These are phyloP conservation scores for Caenorhabditis macrosperma DNA, from an alignment of 2,888 invertebrate species.

Conservation along the genomic window DNA sequence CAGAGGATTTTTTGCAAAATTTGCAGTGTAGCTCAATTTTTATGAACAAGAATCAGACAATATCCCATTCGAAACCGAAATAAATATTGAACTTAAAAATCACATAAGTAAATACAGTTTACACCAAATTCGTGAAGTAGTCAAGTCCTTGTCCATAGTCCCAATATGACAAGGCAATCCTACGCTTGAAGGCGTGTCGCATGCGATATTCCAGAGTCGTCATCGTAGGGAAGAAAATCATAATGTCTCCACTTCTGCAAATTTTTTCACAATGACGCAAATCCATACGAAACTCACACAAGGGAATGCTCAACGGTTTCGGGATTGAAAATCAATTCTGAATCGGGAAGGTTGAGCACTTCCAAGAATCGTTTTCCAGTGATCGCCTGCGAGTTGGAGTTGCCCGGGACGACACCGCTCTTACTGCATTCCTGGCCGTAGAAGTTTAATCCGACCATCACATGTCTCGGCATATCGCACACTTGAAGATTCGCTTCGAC, in stretches of 20 bases:
- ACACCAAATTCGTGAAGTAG: slow-evolving; percentile 62
- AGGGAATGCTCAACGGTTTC: not conserved
- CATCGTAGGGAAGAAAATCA: slow-evolving; percentile 64
- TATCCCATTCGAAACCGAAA: too few species aligned
- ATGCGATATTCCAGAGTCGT: slow-evolving; percentile 67
- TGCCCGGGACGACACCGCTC: not conserved
- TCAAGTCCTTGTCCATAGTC: slow-evolving; percentile 74
- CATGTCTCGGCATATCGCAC: slow-evolving; percentile 25
- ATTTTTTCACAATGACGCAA: not conserved
- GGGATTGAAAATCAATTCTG: not conserved
- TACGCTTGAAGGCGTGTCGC: slow-evolving; percentile 56
- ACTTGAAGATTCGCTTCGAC: not conserved
- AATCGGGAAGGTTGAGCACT: not conserved
- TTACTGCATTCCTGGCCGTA: slow-evolving; percentile 56
- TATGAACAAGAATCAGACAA: too few species aligned
- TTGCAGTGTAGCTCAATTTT: too few species aligned
- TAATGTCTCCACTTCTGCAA: slow-evolving; percentile 7
- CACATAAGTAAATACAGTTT: not conserved
- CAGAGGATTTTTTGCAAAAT: too few species aligned
- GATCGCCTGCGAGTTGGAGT: not conserved
- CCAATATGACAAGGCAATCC: slow-evolving; percentile 71
- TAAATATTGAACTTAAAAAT: not conserved
- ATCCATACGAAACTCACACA: not conserved
- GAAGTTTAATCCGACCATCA: slow-evolving; percentile 66
- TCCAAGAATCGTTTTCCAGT: not conserved